Conservation (phyloP, 2,113 vertebrate species). For the Pseudopodoces humilis region DNA sequence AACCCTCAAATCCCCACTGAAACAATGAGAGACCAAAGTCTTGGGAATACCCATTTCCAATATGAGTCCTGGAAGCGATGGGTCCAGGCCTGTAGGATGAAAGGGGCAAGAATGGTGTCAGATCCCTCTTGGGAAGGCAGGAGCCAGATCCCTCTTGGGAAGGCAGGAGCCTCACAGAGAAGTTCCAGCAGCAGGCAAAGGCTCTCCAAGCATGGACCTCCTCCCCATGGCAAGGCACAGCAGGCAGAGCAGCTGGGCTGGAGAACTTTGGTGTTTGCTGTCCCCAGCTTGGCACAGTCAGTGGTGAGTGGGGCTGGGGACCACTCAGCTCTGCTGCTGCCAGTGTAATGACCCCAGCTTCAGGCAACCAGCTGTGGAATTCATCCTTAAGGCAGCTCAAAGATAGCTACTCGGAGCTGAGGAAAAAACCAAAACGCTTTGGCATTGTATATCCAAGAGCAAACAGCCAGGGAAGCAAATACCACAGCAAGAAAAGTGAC, state of each 20-base stretch:
- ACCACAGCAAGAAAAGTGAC: not conserved
- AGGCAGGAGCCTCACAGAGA: not conserved
- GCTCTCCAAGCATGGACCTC: no score
- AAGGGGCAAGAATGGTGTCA: not conserved
- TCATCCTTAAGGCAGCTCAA: not conserved
- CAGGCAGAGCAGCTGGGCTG: not conserved
- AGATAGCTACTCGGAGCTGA: not conserved
- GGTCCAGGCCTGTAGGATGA: not conserved
- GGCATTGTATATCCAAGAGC: not conserved
- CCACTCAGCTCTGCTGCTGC: not conserved
- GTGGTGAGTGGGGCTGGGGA: not conserved
- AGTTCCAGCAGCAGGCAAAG: not conserved
- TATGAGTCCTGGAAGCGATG: not conserved
- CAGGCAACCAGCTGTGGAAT: not conserved
- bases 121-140: not conserved
- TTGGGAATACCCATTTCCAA: not conserved
- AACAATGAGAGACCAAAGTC: not conserved
- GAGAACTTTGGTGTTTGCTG: not conserved
- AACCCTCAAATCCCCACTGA: not conserved
- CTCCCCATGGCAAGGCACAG: not conserved
- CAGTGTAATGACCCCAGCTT: not conserved
- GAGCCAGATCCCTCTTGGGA: not conserved
- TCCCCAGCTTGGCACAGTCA: fast-evolving
- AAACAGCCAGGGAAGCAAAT: not conserved
- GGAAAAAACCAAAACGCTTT: not conserved